Evolutionary conservation across 2,888 invertebrate species (phyloP), one percentile per base, ranked within the genome.

Genomic region (Rhamnusium bicolor): DNA sequence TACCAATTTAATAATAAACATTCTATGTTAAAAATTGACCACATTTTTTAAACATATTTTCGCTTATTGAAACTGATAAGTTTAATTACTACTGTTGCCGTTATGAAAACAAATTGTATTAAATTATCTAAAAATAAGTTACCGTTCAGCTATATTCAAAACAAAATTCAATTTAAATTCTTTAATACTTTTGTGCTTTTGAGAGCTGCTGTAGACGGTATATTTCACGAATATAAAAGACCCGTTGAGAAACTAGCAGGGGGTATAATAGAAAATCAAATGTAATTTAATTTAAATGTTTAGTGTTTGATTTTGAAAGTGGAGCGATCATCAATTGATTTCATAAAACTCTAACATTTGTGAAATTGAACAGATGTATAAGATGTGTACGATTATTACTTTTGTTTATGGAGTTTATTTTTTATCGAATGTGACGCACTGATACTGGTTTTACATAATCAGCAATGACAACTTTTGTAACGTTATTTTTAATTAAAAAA

Each of bases 271-370:
- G 80, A 77, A 79, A 79, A 79, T 77, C 78, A 76, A 79, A 77
- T 71, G 81, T 81, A 80, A 82, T 83, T 80, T 79, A 80, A 82
- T 83, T 83, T 81, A 78, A 83, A 81, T 81, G 75, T 78, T 81
- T 79, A 79, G 78, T 80, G 75, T 81, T 80, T 80, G 79, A 80
- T 79, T 81, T 66, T 73, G 74, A 72, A 80, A 72, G 69, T 72
- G 75, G 78, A 75, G 75, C 74, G 76, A 75, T 75, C 71, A 72
- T 74, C 77, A 78, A 81, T 82, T 78, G 80, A 80, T 80, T 80
- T 82, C 79, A 74, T 76, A 79, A 80, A 79, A 79, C 76, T 81
- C 77, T 65, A 71, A 77, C 75, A 79, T 62, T 73, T 69, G 80
- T 80, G 78, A 79, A 81, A 82, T 79, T 75, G 79, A 80, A 81